A percentile compares a stretch with the other conserved stretches of the same genome.
These are phyloP conservation scores for Saimiri boliviensis DNA, from an alignment of 2,113 vertebrate species.

Conservation along the genomic window DNA sequence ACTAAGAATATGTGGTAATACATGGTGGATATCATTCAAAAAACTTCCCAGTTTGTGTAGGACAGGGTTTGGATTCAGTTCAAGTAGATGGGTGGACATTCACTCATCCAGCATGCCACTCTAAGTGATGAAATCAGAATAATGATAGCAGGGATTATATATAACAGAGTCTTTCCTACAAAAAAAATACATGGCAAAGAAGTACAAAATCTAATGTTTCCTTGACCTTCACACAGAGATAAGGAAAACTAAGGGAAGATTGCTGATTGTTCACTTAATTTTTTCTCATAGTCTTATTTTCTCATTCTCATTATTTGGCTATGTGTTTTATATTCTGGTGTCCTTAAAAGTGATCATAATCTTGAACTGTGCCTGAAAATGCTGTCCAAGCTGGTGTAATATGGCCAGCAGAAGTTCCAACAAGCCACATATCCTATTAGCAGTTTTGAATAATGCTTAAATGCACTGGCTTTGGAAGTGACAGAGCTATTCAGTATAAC, in stretches of 20 bases:
- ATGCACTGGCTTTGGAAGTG: not conserved
- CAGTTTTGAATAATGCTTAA: not conserved
- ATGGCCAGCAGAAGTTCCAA: not conserved
- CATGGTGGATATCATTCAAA: not conserved
- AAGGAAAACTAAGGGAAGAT: not conserved
- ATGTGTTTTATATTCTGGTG: not conserved
- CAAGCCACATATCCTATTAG: not conserved
- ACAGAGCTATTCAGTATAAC: not conserved
- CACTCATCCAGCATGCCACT: not conserved
- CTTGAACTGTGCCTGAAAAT: not conserved
- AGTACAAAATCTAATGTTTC: not conserved
- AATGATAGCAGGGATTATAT: not conserved
- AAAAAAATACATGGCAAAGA: not conserved
- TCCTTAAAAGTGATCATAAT: not conserved
- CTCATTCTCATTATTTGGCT: not conserved
- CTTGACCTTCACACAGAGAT: not conserved
- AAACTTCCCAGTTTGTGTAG: not conserved
- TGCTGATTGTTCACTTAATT: slow-evolving; percentile 1
- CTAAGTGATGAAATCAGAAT: slow-evolving; percentile 33
- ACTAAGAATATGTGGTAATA: not conserved
- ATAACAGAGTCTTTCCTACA: not conserved
- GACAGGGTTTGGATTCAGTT: not conserved
- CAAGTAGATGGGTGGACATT: not conserved
- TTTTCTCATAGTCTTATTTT: not conserved
- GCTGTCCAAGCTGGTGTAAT: not conserved